phyloP scores from a whole-genome alignment of 2,888 invertebrate genomes.

The Drosophila paracracens region DNA sequence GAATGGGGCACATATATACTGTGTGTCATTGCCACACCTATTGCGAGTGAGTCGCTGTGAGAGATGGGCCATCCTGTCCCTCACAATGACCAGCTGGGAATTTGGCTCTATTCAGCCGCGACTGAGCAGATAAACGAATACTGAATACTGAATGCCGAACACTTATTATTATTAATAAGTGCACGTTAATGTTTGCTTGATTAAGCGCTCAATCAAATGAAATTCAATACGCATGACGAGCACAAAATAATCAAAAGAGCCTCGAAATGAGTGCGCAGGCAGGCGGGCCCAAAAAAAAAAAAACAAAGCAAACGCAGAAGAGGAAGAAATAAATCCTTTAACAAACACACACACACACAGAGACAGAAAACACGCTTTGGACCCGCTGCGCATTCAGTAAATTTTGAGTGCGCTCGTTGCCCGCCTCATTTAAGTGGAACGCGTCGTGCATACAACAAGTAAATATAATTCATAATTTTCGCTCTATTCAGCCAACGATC shows the following conservation, averaged over 20 bases:
- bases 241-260: constrained; percentile 43
- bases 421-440: constrained; percentile 64
- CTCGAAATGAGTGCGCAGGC: constrained; percentile 46
- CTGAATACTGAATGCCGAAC: constrained; percentile 41
- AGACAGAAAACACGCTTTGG: constrained; percentile 25
- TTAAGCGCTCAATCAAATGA: constrained; percentile 79
- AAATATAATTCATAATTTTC: constrained; percentile 79
- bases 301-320: background rate
- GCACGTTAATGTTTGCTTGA: constrained; percentile 79
- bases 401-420: constrained; percentile 54
- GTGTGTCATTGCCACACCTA: constrained; percentile 23
- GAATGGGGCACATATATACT: constrained; percentile 2
- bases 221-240: constrained; percentile 77
- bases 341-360: constrained; percentile 2
- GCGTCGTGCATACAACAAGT: constrained; percentile 66
- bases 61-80: constrained; percentile 17
- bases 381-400: constrained; percentile 55
- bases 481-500: constrained; percentile 55
- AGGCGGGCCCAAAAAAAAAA: constrained; percentile 21
- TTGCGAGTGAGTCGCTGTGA: constrained; percentile 1
- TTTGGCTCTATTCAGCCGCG: constrained; percentile 71
- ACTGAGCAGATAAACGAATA: constrained; percentile 71
- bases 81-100: constrained; percentile 48
- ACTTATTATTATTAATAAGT: constrained; percentile 78
- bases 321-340: constrained; percentile 51